A percentile compares a stretch with the other conserved stretches of the same genome.
Evolutionary conservation across 2,888 invertebrate species (phyloP).

Genomic region (Petrolisthes cinctipes): DNA sequence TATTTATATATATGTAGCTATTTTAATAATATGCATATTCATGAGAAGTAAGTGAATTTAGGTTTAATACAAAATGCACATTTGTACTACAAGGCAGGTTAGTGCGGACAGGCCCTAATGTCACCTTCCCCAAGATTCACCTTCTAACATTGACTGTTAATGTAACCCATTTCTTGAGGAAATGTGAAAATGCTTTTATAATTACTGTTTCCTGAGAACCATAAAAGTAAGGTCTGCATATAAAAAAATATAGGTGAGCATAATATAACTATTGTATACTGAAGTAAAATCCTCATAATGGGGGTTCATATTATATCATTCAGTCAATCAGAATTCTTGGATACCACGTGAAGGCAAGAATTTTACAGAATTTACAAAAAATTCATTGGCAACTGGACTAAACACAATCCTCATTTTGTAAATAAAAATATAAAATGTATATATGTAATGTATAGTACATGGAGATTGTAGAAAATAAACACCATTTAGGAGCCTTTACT

Average conservation of each 20-base stretch:
- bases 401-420: background rate
- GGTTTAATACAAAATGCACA: constrained; percentile 64
- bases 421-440: background rate
- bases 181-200: background rate
- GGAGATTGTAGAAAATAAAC: background rate
- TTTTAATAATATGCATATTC: constrained; percentile 60
- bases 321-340: constrained; percentile 53
- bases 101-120: constrained; percentile 54
- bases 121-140: constrained; percentile 47
- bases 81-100: constrained; percentile 64
- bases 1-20: constrained; percentile 42
- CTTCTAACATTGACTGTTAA: constrained; percentile 37
- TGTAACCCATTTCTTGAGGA: constrained; percentile 46
- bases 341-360: constrained; percentile 42
- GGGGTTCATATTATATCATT: constrained; percentile 36
- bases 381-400: constrained; percentile 15
- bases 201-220: constrained; percentile 55
- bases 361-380: background rate
- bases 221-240: constrained; percentile 48
- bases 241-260: constrained; percentile 60
- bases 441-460: background rate
- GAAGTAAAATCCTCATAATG: constrained; percentile 38
- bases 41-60: constrained; percentile 59
- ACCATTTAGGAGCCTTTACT: too few relatives aligned
- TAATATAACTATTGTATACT: constrained; percentile 47